Evolutionary conservation across 1,140 invertebrate species (phyloP).

Genomic region (Lanistes nyassanus): DNA sequence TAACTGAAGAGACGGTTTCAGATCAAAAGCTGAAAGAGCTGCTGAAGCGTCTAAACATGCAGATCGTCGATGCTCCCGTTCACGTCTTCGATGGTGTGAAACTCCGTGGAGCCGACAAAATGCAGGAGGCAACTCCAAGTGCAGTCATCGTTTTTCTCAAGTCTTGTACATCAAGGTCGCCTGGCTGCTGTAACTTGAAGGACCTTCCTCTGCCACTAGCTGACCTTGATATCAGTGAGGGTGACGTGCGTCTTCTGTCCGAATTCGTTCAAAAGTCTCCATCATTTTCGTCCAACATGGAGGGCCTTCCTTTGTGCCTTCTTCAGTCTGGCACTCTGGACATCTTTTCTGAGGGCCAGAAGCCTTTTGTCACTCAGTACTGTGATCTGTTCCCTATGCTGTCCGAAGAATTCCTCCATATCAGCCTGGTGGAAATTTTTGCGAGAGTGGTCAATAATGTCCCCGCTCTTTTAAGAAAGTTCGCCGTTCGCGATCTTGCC

Average conservation of each 20-base stretch:
- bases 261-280: not conserved
- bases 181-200: not conserved
- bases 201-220: not conserved
- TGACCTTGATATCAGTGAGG: not conserved
- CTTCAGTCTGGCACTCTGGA: not conserved
- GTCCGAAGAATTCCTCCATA: constrained; percentile 3
- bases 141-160: constrained; percentile 2
- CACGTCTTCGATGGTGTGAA: not conserved
- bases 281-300: not conserved
- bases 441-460: not conserved
- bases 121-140: not conserved
- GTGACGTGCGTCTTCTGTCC: not conserved
- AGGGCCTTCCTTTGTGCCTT: not conserved
- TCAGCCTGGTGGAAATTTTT: not conserved
- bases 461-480: not conserved
- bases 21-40: not conserved
- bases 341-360: not conserved
- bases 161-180: not conserved
- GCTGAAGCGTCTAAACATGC: constrained; percentile 11
- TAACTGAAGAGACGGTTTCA: too few relatives aligned
- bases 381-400: not conserved
- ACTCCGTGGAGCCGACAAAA: not conserved
- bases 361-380: not conserved
- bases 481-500: not conserved
- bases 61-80: constrained; percentile 6